Base-by-base conservation (phyloP, 2,888 invertebrate species). In the Deilephila elpenor region DNA sequence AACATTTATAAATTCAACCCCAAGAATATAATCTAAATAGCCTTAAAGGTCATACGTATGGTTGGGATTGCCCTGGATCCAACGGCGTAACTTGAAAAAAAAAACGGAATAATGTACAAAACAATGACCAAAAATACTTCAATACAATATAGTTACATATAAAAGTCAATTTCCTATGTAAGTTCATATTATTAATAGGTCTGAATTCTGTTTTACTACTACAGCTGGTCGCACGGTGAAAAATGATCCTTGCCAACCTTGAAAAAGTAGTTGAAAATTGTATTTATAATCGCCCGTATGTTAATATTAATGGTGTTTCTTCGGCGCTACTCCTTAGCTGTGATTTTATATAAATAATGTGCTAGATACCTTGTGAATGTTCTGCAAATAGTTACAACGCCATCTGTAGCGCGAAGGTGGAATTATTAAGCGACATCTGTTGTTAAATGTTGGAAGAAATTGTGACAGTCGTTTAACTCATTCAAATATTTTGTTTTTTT, bases 291-390 rank as follows among this genome's bases (percentile, higher is more conserved):
- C 70, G 70, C 75, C 74, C 75, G 72, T 77, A 75, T 75, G 71
- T 73, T 70, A 75, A 74, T 72, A 73, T 73, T 78, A 77, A 75
- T 67, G 51, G 51, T 67, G 64, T 64, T 64, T 67, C 51, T 67
- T 67, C 67, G 73, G 75, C 79, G 77, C 77, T 83, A 78, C 76
- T 78, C 76, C 77, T 78, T 81, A 80, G 75, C 84, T 85, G 85
- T 85, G 85, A 85, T 85, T 82, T 77, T 80, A 80, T 73, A 75
- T 76, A 75, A 72, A 74, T 74, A 73, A 71, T 75, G 79, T 82
- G 78, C 78, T 80, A 73, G 79, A 81, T 83, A 79, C 81, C 84
- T 81, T 83, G 80, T 51, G 51, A 25, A n/a, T 44, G 25, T 51
- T 64, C 34, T 51, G 20, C 29, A 56, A 56, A 51, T 25, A 44